Evolutionary conservation across 2,113 vertebrate species (phyloP), one percentile per base, ranked within the genome.

Genomic region (Tragelaphus strepsiceros): DNA sequence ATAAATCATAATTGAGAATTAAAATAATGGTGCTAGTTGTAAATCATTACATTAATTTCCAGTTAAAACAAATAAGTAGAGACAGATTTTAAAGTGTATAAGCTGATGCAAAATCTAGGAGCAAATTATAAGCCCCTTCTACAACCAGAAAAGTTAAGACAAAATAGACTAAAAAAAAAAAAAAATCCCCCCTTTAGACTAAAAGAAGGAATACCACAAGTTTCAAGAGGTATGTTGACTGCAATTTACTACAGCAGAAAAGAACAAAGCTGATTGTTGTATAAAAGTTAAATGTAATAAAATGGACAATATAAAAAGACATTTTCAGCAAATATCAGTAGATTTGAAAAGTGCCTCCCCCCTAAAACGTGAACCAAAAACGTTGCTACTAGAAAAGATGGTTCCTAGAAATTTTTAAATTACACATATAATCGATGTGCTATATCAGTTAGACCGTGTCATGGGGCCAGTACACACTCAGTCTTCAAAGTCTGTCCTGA

Each of bases 251-350:
- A 24, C 30, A 78, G 30, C 15, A 49, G 53, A 92, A 59, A 16
- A 88, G 85, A 97, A 62, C 59, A 67, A 95, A 94, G 81, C 43
- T 86, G 51, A 80, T 74, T 85, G 46, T 43, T 64, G 56, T 61
- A 2, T 62, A 32, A 82, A 85, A 51, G 15, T 35, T 83, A 78
- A 88, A 95, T 24, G 35, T 91, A 97, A 95, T 51, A 96, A 94
- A 67, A 61, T 6, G 32, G 74, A 64, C 13, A 88, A 32, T 67
- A n/a, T 62, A 86, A 97, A 93, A 58, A 93, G 51, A 56, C 67
- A 74, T 88, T 97, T 95, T 86, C 58, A 86, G 59, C 58, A 97
- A 97, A 96, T n/a, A 91, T 28, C 10, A 90, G 43, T 67, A 88
- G 78, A 88, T 93, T 95, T 94, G 43, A 74, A 97, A 94, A 92